Conservation (phyloP, 2,797 vertebrate species). For the Takifugu rubripes region DNA sequence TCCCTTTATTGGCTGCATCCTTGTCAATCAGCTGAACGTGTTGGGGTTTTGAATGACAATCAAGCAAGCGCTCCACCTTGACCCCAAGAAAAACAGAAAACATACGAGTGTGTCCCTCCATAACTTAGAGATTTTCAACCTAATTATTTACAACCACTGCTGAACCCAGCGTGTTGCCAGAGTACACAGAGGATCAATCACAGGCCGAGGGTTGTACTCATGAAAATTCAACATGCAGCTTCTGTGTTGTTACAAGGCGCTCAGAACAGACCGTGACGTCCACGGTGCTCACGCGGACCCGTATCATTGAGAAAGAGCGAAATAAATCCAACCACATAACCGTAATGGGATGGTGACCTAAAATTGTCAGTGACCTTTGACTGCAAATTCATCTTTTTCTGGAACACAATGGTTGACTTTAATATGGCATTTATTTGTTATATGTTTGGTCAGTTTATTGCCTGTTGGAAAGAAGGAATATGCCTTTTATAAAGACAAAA, state of each 20-base stretch:
- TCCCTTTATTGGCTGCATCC: conserved; percentile 18
- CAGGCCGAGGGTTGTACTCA: conserved; percentile 61
- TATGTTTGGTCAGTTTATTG: conserved; percentile 50
- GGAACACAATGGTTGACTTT: conserved; percentile 22
- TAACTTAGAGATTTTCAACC: conserved; percentile 69
- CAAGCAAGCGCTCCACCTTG: conserved; percentile 58
- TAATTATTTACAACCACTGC: conserved; percentile 64
- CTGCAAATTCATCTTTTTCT: conserved; percentile 52
- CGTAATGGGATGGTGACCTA: conserved; percentile 27
- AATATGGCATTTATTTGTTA: conserved; percentile 50
- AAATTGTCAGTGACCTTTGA: conserved; percentile 56
- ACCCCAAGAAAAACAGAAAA: conserved; percentile 52
- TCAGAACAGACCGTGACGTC: conserved; percentile 58
- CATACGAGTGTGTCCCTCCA: conserved; percentile 69
- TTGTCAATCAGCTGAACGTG: conserved; percentile 52
- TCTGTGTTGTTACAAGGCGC: conserved; percentile 64
- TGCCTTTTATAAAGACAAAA: conserved; percentile 47
- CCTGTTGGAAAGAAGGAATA: conserved; percentile 46
- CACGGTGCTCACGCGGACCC: conserved; percentile 44
- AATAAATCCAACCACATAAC: conserved; percentile 51
- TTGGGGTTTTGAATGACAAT: conserved; percentile 55
- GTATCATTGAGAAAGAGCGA: conserved; percentile 42
- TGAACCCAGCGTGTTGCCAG: conserved; percentile 59
- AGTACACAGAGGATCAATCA: conserved; percentile 72
- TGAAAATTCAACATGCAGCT: conserved; percentile 75